These are phyloP conservation scores for Sorex fumeus DNA, from an alignment of 2,113 vertebrate genomes.

Conservation along the genomic window DNA sequence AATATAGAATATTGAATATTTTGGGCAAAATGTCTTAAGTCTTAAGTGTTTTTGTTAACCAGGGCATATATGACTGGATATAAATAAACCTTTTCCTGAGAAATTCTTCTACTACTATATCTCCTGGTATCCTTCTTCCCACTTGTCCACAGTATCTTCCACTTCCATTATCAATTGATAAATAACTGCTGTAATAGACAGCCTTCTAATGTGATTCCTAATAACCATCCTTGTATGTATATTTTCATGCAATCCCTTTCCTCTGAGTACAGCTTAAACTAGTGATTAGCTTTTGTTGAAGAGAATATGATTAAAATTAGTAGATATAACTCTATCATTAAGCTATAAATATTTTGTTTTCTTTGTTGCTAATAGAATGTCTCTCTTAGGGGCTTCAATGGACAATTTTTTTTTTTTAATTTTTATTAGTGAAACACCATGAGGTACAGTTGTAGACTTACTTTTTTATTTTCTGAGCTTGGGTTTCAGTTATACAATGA, in stretches of 20 bases:
- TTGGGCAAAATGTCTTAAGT: too few species aligned
- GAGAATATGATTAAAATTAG: background rate
- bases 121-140: constrained; percentile 7
- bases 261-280: background rate
- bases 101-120: background rate
- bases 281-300: constrained; percentile 34
- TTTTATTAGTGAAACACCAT: too few species aligned
- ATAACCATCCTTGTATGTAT: background rate
- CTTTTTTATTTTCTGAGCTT: too few species aligned
- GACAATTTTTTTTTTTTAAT: too few species aligned
- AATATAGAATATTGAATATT: background rate
- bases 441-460: too few species aligned
- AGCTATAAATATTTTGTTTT: background rate
- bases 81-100: background rate
- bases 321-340: background rate
- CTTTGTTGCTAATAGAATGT: background rate
- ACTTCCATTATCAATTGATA: background rate
- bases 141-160: background rate
- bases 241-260: background rate
- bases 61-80: background rate
- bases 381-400: background rate
- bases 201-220: background rate
- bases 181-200: background rate
- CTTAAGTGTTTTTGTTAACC: background rate
- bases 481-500: too few species aligned